Evolutionary conservation across 2,797 vertebrate species (phyloP).

Genomic region (Anniella stebbinsi): DNA sequence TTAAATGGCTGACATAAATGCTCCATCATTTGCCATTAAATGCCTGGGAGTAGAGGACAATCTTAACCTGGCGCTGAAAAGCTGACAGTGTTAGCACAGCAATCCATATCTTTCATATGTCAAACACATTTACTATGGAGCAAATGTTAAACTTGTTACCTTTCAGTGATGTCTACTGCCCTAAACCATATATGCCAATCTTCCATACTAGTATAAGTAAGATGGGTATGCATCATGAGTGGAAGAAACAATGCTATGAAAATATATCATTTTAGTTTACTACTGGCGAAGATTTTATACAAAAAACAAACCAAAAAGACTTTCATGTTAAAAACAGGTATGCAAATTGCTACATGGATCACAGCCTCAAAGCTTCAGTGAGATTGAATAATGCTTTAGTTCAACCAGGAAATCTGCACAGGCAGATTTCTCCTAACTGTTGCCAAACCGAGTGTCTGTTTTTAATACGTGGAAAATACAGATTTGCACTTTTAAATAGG

Average conservation of each 20-base stretch:
- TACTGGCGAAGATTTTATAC: slow-evolving; percentile 52
- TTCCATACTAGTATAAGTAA: not conserved
- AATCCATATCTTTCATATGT: not conserved
- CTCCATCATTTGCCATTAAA: too few relatives aligned
- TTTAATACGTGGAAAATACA: slow-evolving; percentile 83
- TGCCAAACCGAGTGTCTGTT: slow-evolving; percentile 82
- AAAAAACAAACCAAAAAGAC: slow-evolving; percentile 66
- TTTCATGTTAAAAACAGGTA: slow-evolving; percentile 76
- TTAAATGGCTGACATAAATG: too few relatives aligned
- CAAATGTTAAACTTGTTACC: slow-evolving; percentile 32
- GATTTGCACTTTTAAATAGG: slow-evolving; percentile 81
- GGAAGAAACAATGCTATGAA: slow-evolving; percentile 42
- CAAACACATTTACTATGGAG: slow-evolving; percentile 52
- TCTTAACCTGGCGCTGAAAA: too few relatives aligned
- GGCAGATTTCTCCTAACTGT: slow-evolving; percentile 78
- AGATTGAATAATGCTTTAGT: slow-evolving; percentile 76
- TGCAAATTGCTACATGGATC: slow-evolving; percentile 79
- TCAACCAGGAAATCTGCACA: slow-evolving; percentile 81
- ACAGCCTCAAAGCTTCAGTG: slow-evolving; percentile 79
- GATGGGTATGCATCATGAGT: slow-evolving; percentile 45
- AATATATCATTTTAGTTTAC: slow-evolving; percentile 49
- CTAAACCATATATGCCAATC: slow-evolving; percentile 13
- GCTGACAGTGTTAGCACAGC: too few relatives aligned
- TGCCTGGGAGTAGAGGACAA: too few relatives aligned
- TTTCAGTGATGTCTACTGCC: slow-evolving; percentile 39